These are phyloP conservation scores for Tenthredo amoena DNA, from an alignment of 2,888 invertebrate species.

Conservation along the genomic window DNA sequence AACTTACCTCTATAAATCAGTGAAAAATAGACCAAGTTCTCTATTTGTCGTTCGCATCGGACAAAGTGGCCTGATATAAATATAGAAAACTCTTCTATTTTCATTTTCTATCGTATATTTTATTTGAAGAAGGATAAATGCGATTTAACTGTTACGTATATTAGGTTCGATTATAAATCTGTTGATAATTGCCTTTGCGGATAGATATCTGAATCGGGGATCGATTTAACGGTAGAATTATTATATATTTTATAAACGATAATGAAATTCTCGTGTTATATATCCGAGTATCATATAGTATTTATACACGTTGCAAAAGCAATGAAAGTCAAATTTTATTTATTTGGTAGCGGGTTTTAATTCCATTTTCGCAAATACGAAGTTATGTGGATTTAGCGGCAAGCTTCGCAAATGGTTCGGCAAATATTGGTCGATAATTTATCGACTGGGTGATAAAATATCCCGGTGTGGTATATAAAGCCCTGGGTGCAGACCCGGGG, in stretches of 20 bases:
- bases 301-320: slow-evolving; percentile 21
- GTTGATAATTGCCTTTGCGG: not conserved
- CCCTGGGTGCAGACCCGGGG: not conserved
- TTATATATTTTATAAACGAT: slow-evolving; percentile 1
- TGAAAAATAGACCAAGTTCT: not conserved
- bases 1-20: slow-evolving; percentile 2
- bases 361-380: slow-evolving; percentile 49
- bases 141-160: not conserved
- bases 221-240: slow-evolving; percentile 16
- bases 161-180: not conserved
- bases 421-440: slow-evolving; percentile 50
- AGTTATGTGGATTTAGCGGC: slow-evolving; percentile 50
- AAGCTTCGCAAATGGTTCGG: slow-evolving; percentile 12
- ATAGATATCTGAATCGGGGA: slow-evolving; percentile 24
- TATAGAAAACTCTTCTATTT: slow-evolving; percentile 37
- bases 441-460: slow-evolving; percentile 46
- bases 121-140: not conserved
- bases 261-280: slow-evolving; percentile 20
- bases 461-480: not conserved
- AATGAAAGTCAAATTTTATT: slow-evolving; percentile 45
- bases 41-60: slow-evolving; percentile 20
- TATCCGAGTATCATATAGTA: not conserved
- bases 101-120: slow-evolving; percentile 42
- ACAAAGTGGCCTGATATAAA: slow-evolving; percentile 40
- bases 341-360: slow-evolving; percentile 38